Percentiles rank a stretch among this genome's conserved stretches.
phyloP scores from a whole-genome alignment of 2,113 vertebrate species.

The Aptenodytes patagonicus region DNA sequence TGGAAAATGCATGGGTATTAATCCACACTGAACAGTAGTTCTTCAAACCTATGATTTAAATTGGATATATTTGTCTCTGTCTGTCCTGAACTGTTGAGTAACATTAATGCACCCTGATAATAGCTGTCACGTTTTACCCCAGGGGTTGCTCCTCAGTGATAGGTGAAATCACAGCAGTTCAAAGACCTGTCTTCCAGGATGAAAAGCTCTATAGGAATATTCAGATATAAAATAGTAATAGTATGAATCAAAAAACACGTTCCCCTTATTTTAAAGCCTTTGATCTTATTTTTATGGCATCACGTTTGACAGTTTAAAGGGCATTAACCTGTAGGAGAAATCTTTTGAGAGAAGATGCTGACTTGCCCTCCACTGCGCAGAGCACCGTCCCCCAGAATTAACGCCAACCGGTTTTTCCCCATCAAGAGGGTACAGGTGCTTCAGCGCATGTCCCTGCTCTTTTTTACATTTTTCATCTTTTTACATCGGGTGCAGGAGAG shows the following conservation, averaged over 20 bases:
- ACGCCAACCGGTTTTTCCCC: not conserved
- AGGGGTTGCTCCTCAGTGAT: conserved; percentile 41
- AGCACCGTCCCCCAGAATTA: not conserved
- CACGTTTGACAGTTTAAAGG: conserved; percentile 49
- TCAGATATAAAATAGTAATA: conserved; percentile 67
- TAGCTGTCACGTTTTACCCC: conserved; percentile 54
- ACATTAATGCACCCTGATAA: conserved; percentile 59
- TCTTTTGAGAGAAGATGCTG: conserved; percentile 16
- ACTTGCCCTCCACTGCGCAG: not conserved
- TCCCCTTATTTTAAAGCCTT: conserved; percentile 39
- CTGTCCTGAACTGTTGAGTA: conserved; percentile 50
- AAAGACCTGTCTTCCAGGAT: conserved; percentile 55
- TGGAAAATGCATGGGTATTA: conserved; percentile 34
- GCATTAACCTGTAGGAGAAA: conserved; percentile 44
- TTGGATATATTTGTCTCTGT: conserved; percentile 60
- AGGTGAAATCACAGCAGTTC: conserved; percentile 60
- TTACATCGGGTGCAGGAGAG: not conserved
- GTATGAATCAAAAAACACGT: conserved; percentile 51
- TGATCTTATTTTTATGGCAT: conserved; percentile 59
- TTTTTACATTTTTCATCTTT: not conserved
- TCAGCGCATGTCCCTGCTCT: not conserved
- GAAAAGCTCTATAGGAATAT: conserved; percentile 57
- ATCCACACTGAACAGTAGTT: conserved; percentile 41
- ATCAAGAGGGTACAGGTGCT: not conserved
- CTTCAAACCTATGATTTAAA: conserved; percentile 43